Base-by-base conservation (phyloP, 2,797 vertebrate genomes). In the Urocyon cinereoargenteus region DNA sequence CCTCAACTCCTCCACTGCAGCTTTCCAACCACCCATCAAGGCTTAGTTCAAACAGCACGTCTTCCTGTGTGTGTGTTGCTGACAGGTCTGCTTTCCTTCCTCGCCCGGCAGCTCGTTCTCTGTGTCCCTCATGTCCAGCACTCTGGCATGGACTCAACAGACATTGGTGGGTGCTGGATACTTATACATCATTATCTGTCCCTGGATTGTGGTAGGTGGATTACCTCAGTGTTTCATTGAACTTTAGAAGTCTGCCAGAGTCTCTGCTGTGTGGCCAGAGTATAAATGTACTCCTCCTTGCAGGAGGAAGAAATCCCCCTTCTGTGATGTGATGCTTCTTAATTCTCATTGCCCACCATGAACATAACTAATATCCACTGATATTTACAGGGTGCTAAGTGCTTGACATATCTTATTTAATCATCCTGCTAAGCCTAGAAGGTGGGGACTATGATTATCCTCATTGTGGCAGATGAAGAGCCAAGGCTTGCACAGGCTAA, bases 61-160 rank as follows among this genome's bases (percentile, higher is more conserved):
- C 1, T 51, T 5, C 26, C 19, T 7, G 16, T 4, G 7, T 2
- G 14, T 24, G 14, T 62, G 36, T 13, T 9, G 15, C 3, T 6
- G 59, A 55, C 3, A 1, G 0, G 1, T 6, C 83, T 34, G 55
- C 22, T 86, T 19, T n/a, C 6, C 51, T 15, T 68, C 40, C 31
- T 55, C 0, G 0, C 13, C 31, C 6, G 66, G 28, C 13, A 13
- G n/a, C 53, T 28, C 3, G 0, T 0, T 7, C n/a, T 72, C 51
- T 31, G 49, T 18, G 13, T 28, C 6, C 83, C 45, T 28, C 22
- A 26, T 1, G 4, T 18, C 55, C 4, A 7, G 70, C 19, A 24
- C 12, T 15, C n/a, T 24, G 3, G 57, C 64, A 8, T 1, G 59
- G 45, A n/a, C 2, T 24, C 22, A 31, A 55, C 83, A 93, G 68